Percentiles rank a stretch among this genome's conserved stretches.
phyloP scores from a whole-genome alignment of 2,797 vertebrate genomes.

The Trichosurus vulpecula region DNA sequence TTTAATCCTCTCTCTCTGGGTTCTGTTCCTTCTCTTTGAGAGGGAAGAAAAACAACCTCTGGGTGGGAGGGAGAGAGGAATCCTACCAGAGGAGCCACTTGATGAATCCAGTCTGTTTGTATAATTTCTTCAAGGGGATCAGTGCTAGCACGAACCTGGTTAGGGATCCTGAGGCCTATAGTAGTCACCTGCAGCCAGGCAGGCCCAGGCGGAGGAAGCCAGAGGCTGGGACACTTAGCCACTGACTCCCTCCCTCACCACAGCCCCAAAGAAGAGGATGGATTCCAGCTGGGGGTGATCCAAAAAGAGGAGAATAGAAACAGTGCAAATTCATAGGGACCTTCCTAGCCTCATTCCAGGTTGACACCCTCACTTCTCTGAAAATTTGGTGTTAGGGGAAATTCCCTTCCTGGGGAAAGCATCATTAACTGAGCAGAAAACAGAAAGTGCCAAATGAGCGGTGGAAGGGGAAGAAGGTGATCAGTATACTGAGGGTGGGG shows the following conservation, averaged over 20 bases:
- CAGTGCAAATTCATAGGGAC: neutral
- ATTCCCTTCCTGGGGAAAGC: neutral
- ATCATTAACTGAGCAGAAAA: neutral
- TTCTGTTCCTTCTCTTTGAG: conserved; percentile 44
- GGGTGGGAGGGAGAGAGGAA: neutral
- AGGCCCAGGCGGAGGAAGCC: neutral
- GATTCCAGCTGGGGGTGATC: neutral
- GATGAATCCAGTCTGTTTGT: conserved; percentile 3
- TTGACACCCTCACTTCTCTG: neutral
- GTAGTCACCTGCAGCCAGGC: neutral
- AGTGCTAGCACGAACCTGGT: neutral
- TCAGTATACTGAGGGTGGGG: neutral
- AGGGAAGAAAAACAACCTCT: neutral
- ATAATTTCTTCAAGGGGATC: conserved; percentile 16
- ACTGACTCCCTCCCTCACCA: neutral
- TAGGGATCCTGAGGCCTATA: neutral
- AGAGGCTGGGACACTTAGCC: neutral
- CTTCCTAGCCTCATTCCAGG: neutral
- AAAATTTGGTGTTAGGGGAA: neutral
- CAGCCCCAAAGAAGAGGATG: neutral
- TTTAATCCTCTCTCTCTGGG: conserved; percentile 63
- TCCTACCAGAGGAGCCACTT: neutral
- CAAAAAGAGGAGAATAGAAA: neutral
- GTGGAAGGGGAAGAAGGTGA: neutral
- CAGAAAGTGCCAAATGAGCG: neutral